Conservation (phyloP, 1,140 invertebrate genomes). For the Tribolium castaneum region DNA sequence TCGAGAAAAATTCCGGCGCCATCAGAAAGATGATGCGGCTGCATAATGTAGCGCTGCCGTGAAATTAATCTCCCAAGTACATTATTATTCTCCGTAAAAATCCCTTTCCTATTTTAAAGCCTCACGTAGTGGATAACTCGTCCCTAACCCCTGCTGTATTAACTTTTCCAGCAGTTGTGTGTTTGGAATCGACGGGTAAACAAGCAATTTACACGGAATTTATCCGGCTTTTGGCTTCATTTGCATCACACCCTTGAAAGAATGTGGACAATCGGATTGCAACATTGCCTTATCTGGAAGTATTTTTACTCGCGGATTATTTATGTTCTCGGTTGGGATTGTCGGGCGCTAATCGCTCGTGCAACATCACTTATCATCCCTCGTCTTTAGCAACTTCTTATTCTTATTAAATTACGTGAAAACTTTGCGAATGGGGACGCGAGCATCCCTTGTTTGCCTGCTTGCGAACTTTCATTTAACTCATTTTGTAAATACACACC, state of each 20-base stretch:
- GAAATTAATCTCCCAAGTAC: constrained; percentile 31
- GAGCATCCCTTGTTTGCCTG: constrained; percentile 3
- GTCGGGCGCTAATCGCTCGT: constrained; percentile 40
- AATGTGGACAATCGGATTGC: constrained; percentile 15
- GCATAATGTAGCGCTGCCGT: constrained; percentile 17
- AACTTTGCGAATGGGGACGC: constrained; percentile 20
- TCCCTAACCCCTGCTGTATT: constrained; percentile 9
- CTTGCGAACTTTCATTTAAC: too few relatives aligned
- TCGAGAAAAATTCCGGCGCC: constrained; percentile 1
- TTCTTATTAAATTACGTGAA: constrained; percentile 47
- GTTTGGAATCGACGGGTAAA: constrained; percentile 24
- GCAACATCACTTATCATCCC: constrained; percentile 42
- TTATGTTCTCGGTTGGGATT: constrained; percentile 23
- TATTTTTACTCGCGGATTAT: constrained; percentile 23
- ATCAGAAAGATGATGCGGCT: constrained; percentile 8
- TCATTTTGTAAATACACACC: too few relatives aligned
- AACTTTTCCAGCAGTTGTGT: constrained; percentile 18
- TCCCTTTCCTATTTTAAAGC: constrained; percentile 12
- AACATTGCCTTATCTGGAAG: neutral
- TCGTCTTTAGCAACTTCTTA: constrained; percentile 36
- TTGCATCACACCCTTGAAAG: constrained; percentile 15
- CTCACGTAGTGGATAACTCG: constrained; percentile 12
- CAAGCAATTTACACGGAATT: constrained; percentile 28
- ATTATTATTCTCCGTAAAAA: constrained; percentile 21
- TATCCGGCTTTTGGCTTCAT: constrained; percentile 15